A percentile compares a stretch with the other conserved stretches of the same genome.
These are phyloP conservation scores for Sarcoramphus papa DNA, from an alignment of 2,797 vertebrate genomes.

Conservation along the genomic window DNA sequence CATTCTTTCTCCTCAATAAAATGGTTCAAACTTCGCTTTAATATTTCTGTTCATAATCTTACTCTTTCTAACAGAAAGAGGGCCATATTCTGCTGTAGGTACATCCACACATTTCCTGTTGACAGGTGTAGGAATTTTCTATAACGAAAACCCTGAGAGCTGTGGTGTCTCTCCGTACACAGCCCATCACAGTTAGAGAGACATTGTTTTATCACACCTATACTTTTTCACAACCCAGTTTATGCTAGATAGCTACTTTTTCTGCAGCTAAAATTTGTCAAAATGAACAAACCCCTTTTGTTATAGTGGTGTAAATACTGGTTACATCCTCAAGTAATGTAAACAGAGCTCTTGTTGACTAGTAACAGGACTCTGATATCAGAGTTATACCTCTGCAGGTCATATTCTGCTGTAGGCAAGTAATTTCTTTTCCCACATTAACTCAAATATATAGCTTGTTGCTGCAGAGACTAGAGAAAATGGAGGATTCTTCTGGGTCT, in stretches of 20 bases:
- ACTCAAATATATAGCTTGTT: background rate
- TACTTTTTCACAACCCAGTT: background rate
- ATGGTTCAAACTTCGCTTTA: background rate
- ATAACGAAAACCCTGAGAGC: accelerated
- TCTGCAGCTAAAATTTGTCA: background rate
- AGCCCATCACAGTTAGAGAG: accelerated
- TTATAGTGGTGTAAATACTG: background rate
- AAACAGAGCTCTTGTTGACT: background rate
- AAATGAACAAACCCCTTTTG: background rate
- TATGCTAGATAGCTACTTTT: background rate
- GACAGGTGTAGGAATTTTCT: background rate
- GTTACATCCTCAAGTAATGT: background rate
- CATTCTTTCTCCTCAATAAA: background rate
- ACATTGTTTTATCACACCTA: background rate
- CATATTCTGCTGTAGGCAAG: background rate
- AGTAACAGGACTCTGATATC: background rate
- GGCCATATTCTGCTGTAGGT: background rate
- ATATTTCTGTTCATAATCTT: background rate
- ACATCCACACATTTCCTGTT: background rate
- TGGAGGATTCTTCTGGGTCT: background rate
- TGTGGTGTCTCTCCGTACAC: background rate
- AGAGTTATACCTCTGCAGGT: background rate
- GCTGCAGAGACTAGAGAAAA: background rate
- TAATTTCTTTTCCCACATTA: background rate
- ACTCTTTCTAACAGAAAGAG: background rate